Conservation (phyloP, 1,140 invertebrate species). For the Drosophila rufa region DNA sequence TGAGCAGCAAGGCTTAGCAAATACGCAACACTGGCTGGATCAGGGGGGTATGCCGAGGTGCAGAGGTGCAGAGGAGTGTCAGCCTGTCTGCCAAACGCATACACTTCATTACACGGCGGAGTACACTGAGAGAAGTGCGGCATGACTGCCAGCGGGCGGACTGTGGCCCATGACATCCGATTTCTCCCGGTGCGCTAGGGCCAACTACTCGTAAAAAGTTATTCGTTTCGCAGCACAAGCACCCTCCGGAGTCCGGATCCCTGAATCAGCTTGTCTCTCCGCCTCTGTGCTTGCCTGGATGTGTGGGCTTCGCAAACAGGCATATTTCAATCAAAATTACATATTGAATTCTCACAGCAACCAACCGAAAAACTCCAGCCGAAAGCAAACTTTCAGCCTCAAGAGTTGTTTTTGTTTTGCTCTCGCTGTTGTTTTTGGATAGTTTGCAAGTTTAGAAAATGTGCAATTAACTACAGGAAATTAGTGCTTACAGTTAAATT, state of each 20-base stretch:
- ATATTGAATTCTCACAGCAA: conserved; percentile 66
- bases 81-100: conserved; percentile 72
- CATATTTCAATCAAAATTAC: conserved; percentile 82
- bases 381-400: conserved; percentile 45
- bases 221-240: conserved; percentile 57
- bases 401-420: conserved; percentile 43
- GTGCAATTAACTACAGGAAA: conserved; percentile 82
- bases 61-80: conserved; percentile 43
- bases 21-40: conserved; percentile 63
- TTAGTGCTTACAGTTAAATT: conserved; percentile 65
- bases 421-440: conserved; percentile 53
- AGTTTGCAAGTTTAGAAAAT: conserved; percentile 68
- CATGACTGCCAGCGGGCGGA: neutral
- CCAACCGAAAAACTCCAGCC: conserved; percentile 49
- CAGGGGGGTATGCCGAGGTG: conserved; percentile 7
- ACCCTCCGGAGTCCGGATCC: conserved; percentile 19
- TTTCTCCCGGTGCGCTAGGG: conserved; percentile 34
- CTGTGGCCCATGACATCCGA: neutral
- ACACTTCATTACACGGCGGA: conserved; percentile 68
- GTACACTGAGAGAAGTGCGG: conserved; percentile 41
- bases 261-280: conserved; percentile 27
- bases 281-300: conserved; percentile 37
- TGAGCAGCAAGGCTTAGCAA: conserved; percentile 60
- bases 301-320: conserved; percentile 65
- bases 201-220: conserved; percentile 58